These are phyloP conservation scores for Notarius lentiginosus DNA, from an alignment of 2,113 vertebrate genomes.

Conservation along the genomic window DNA sequence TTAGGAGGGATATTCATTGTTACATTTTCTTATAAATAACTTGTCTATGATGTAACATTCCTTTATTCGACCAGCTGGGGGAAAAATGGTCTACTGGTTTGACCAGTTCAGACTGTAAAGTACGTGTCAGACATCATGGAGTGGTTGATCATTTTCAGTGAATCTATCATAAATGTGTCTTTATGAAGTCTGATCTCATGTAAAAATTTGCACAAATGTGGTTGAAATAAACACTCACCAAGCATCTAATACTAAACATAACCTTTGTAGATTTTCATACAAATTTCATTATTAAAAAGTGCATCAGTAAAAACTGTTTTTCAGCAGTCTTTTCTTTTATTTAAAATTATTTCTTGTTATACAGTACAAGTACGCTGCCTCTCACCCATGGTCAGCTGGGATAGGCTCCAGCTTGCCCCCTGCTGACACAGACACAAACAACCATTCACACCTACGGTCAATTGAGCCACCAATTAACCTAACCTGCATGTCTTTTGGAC, in stretches of 20 bases:
- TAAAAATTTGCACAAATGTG: background rate
- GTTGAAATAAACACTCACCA: background rate
- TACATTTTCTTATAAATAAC: background rate
- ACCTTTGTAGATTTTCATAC: background rate
- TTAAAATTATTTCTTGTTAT: background rate
- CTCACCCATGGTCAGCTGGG: too few species aligned
- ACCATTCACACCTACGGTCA: too few species aligned
- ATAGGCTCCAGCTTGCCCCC: too few species aligned
- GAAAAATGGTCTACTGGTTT: background rate
- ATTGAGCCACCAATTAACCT: too few species aligned
- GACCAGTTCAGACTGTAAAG: background rate
- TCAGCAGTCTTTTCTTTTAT: background rate
- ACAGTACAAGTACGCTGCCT: background rate
- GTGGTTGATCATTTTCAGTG: background rate
- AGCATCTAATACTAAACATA: background rate
- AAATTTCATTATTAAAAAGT: background rate
- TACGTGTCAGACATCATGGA: background rate
- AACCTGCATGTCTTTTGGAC: too few species aligned
- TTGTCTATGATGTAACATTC: background rate
- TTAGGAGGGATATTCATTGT: background rate
- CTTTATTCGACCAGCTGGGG: background rate
- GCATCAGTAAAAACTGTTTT: background rate
- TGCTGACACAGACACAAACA: too few species aligned
- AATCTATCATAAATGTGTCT: background rate
- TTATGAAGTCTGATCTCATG: background rate